Base-by-base conservation (phyloP, 2,888 invertebrate species). In the Lottia gigantea region DNA sequence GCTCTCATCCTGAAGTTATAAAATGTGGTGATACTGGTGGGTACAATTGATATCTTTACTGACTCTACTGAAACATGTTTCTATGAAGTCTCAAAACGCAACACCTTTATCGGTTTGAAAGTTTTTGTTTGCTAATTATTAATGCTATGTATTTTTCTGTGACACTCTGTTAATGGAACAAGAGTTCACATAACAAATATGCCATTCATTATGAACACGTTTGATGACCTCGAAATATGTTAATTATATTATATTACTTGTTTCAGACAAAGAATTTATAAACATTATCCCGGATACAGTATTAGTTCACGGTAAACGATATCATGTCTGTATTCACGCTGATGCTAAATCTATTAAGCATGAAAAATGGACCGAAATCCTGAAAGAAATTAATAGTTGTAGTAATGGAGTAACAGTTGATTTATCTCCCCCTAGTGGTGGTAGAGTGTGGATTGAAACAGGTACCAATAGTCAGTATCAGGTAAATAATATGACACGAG, bases 341-440 rank as follows among this genome's bases (percentile, higher is more conserved):
- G 66, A 74, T 14, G 70, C 68, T 23, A 75, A 74, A 40, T 31
- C 46, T 1, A 66, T 75, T n/a, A 49, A 67, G 2, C 66, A 76
- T 68, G 79, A 80, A 64, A 73, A 76, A 23, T 79, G 78, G 78
- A 70, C 67, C 0, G 73, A 78, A 40, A 62, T 71, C 19, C 67
- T 82, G 12, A 67, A 65, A 14, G 79, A 70, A 19, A 64, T 82
- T 14, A 71, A 64, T 26, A 73, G 65, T 19, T 82, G 82, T 67
- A 77, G 77, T 62, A 78, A 81, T 70, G 82, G 82, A n/a, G 71
- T 82, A 19, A 79, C 79, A 40, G 71, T 80, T 6, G 82, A 82
- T 70, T 66, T 75, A 14, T 75, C 77, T 19, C 71, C 77, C 31
- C 82, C 80, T 1, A 67, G 46, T 15, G 63, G 70, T 45, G 76